Conservation (phyloP, 2,797 vertebrate genomes). For the Gallirallus australis region DNA sequence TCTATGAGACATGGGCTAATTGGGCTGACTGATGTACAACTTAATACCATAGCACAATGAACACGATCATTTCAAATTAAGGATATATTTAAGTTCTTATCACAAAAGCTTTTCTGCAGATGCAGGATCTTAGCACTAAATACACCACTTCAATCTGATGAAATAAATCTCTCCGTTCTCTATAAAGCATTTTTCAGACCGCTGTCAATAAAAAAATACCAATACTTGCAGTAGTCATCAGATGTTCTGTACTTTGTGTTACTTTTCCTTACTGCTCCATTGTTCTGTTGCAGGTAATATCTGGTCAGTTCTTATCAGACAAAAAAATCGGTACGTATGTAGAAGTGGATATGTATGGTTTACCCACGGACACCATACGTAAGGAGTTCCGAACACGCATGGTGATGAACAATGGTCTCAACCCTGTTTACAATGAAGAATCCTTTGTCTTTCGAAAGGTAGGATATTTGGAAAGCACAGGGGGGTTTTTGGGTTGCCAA, state of each 20-base stretch:
- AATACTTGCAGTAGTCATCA: background rate
- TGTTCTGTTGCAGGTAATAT: constrained; percentile 87
- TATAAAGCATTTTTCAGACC: background rate
- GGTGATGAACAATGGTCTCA: constrained; percentile 99
- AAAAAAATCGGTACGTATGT: constrained; percentile 98
- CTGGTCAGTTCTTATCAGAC: constrained; percentile 97
- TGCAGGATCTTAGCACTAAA: background rate
- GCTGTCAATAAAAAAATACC: background rate
- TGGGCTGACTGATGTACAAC: background rate
- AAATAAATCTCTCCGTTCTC: background rate
- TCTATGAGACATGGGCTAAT: background rate
- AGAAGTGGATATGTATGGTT: constrained; percentile 98
- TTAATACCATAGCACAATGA: background rate
- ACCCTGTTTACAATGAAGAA: constrained; percentile 98
- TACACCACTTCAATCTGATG: background rate
- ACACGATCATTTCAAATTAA: background rate
- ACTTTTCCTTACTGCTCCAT: background rate
- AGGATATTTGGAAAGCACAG: background rate
- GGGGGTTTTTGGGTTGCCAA: background rate
- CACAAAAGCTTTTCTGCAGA: background rate
- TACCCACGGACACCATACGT: constrained; percentile 97
- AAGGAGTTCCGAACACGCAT: constrained; percentile 98
- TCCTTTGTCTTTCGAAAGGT: constrained; percentile 99
- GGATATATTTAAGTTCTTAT: background rate
- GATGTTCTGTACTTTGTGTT: background rate